Evolutionary conservation across 2,797 vertebrate genomes (phyloP).

Genomic region (Urophycis tenuis): DNA sequence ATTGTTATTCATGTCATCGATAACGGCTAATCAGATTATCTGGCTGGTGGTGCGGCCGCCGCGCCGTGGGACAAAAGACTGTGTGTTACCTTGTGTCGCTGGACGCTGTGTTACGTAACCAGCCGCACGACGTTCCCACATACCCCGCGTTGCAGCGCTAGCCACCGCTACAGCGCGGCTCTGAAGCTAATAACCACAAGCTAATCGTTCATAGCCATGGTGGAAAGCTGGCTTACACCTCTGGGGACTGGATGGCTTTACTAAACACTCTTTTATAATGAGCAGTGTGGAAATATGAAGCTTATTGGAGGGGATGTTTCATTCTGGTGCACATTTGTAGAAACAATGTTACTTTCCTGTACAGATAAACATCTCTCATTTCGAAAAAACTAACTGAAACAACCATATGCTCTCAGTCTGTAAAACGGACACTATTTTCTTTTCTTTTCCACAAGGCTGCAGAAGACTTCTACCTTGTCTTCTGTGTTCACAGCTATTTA

Average conservation of each 20-base stretch:
- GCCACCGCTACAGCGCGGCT: neutral
- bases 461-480: no score
- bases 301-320: neutral
- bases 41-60: neutral
- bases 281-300: neutral
- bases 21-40: slow-evolving; percentile 38
- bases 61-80: slow-evolving; percentile 35
- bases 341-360: neutral
- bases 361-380: neutral
- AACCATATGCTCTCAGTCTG: neutral
- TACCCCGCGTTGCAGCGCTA: neutral
- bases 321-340: neutral
- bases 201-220: neutral
- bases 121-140: slow-evolving; percentile 21
- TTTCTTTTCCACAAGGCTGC: neutral
- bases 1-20: slow-evolving; percentile 15
- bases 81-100: slow-evolving; percentile 33
- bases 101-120: no score
- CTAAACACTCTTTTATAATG: neutral
- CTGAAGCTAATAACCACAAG: neutral
- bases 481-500: no score
- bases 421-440: neutral
- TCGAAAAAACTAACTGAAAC: neutral
- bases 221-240: neutral
- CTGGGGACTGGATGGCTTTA: neutral